Base-by-base conservation (phyloP, 2,113 vertebrate genomes). In the Isurus oxyrinchus region DNA sequence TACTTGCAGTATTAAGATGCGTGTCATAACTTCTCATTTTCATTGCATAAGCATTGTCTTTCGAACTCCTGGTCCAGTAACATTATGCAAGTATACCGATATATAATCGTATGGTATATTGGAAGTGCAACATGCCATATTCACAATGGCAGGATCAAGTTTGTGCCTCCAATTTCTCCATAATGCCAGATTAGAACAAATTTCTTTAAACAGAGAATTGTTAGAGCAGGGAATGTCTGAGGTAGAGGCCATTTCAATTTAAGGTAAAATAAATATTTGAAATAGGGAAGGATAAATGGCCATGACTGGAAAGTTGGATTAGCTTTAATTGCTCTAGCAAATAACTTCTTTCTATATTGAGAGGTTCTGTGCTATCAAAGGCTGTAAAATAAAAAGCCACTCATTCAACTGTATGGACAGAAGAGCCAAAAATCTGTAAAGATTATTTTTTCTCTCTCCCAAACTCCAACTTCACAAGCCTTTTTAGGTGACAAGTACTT, bases 221-320 rank as follows among this genome's bases (percentile, higher is more conserved):
- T 84, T 44, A 63, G 59, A 93, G 57, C 57, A 40, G 5, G 35
- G 35, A 21, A 55, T 35, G 31, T 59, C 55, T 91, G 4, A 91
- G 57, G 13, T 11, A 59, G 53, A 90, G 27, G 59, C 4, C 4
- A 63, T 21, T 61, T 40, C 90, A 61, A 93, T 14, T n/a, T 23
- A 63, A 93, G 79, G 57, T 21, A 93, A 63, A 93, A 61, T 91
- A 91, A 61, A 40, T 93, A 93, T 61, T n/a, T 93, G 35, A 61
- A 84, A 1, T 2, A 7, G 13, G 90, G 57, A 21, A 40, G n/a
- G 25, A 88, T 53, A 91, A 31, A 16, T 61, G 88, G 55, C 31
- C 55, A 61, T 91, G 13, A 13, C 35, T 61, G 57, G 27, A 91
- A 91, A n/a, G 3, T 88, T 11, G 53, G 55, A 55, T 88, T 59